Percentiles rank a stretch among this genome's conserved stretches.
Evolutionary conservation across 2,888 invertebrate genomes (phyloP).

Genomic region (Drosophila recens): DNA sequence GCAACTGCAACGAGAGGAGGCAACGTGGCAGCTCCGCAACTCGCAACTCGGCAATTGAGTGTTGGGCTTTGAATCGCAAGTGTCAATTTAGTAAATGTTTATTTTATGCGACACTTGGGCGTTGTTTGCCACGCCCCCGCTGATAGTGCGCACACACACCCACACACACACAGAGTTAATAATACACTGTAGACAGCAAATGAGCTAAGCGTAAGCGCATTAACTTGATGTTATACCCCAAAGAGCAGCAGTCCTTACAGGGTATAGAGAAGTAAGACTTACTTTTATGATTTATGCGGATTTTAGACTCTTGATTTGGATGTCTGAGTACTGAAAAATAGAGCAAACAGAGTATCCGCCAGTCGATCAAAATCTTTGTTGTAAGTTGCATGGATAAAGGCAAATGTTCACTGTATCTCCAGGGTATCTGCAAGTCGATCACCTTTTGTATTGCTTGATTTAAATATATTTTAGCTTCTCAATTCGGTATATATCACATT

Average conservation of each 20-base stretch:
- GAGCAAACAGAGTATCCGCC: background rate
- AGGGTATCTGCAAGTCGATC: background rate
- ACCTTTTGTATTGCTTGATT: background rate
- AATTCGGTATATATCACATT: background rate
- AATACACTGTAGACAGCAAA: constrained; percentile 14
- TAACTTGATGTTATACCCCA: background rate
- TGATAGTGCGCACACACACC: constrained; percentile 8
- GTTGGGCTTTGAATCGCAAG: constrained; percentile 76
- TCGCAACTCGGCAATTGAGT: constrained; percentile 58
- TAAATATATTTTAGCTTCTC: background rate
- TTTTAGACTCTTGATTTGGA: background rate
- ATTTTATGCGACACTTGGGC: constrained; percentile 76
- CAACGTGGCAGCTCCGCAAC: constrained; percentile 4
- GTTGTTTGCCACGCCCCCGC: constrained; percentile 16
- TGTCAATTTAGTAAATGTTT: constrained; percentile 82
- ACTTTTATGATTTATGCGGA: background rate
- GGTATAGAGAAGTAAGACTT: background rate
- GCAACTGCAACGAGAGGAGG: constrained; percentile 36
- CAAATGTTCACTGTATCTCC: background rate
- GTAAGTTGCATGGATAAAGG: too few relatives aligned
- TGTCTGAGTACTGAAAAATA: background rate
- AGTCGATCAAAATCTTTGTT: background rate
- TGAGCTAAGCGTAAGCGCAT: background rate
- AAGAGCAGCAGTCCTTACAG: background rate
- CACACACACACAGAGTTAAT: background rate